These are phyloP conservation scores for Ammospiza caudacuta DNA, from an alignment of 2,113 vertebrate species.

Conservation along the genomic window DNA sequence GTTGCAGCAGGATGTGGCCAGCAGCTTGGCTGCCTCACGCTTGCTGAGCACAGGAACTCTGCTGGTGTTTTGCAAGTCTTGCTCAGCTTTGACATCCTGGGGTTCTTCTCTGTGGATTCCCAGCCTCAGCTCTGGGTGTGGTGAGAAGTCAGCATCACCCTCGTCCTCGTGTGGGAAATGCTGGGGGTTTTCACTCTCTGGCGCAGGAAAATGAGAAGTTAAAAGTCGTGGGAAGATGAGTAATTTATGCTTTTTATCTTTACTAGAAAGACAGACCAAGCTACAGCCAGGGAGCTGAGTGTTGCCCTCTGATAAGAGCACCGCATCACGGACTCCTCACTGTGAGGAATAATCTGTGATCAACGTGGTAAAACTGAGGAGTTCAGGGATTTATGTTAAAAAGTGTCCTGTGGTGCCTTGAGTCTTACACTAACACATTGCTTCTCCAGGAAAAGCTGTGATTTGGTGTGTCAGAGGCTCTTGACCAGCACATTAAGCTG, in stretches of 20 bases:
- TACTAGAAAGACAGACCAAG: not conserved
- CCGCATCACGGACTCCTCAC: not conserved
- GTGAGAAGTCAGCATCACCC: not conserved
- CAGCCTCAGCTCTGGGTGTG: not conserved
- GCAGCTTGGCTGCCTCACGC: not conserved
- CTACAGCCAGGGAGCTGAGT: not conserved
- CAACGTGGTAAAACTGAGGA: rapidly evolving
- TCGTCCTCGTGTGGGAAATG: not conserved
- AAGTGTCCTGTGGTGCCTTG: not conserved
- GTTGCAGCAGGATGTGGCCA: conserved; percentile 63
- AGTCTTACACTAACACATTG: rapidly evolving
- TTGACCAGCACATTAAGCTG: not conserved
- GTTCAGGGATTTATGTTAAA: not conserved
- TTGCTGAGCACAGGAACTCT: not conserved
- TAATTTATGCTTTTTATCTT: not conserved
- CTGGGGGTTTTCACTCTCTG: not conserved
- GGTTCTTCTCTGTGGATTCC: not conserved
- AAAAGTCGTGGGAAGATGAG: not conserved
- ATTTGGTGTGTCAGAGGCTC: not conserved
- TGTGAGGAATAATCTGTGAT: rapidly evolving
- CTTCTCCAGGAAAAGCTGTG: not conserved
- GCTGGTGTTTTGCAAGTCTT: not conserved
- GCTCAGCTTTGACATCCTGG: not conserved
- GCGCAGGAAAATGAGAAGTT: not conserved
- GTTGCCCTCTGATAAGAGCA: not conserved